Evolutionary conservation across 2,797 vertebrate genomes (phyloP).

Genomic region (Hephaestus fuliginosus): DNA sequence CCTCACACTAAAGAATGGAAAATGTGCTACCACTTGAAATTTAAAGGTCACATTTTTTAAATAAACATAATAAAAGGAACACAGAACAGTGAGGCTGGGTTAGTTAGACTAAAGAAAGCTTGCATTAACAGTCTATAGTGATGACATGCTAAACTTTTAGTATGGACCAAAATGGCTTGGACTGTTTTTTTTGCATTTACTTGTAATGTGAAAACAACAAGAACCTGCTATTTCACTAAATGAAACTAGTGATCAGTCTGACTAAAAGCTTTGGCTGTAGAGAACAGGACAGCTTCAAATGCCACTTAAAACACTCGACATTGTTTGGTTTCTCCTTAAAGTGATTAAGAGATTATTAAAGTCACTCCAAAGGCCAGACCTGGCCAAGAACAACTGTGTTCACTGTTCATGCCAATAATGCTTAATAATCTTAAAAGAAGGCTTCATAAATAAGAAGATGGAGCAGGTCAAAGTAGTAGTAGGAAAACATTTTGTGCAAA

Average conservation of each 20-base stretch:
- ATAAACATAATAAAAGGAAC: neutral
- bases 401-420: neutral
- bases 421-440: neutral
- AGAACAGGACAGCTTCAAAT: neutral
- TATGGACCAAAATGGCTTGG: neutral
- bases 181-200: neutral
- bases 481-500: conserved; percentile 20
- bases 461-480: neutral
- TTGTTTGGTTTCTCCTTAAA: neutral
- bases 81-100: neutral
- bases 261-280: neutral
- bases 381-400: neutral
- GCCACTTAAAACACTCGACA: neutral
- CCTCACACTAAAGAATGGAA: neutral
- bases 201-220: neutral
- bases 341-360: neutral
- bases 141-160: neutral
- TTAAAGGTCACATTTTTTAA: neutral
- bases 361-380: neutral
- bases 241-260: neutral
- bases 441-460: neutral
- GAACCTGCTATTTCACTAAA: neutral
- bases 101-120: neutral
- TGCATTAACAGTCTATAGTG: neutral
- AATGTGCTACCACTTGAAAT: neutral